Base-by-base conservation (phyloP, 1,140 invertebrate species). In the Hyposmocoma kahamanoa region DNA sequence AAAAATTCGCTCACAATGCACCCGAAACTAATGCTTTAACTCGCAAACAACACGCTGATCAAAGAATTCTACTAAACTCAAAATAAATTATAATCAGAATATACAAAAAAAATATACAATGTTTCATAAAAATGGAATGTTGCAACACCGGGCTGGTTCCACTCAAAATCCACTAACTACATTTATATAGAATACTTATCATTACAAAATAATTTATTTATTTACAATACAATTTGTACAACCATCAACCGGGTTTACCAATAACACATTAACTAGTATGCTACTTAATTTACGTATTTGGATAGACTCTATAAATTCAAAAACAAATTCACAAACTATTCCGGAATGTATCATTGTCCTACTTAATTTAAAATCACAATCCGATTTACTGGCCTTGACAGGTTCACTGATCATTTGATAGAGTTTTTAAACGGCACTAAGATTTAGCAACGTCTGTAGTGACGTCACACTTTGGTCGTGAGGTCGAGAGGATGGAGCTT, bases 401-500 rank as follows among this genome's bases (percentile, higher is more conserved):
- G 59, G 53, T 62, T 59, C 64, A 73, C 66, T 76, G 64, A 56
- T n/a, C 39, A 43, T 53, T 55, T 24, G 58, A 56, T 42, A 59
- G 49, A 41, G 13, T 22, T 41, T 41, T 41, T 22, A 41, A 54
- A 54, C 57, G 62, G 59, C 58, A 62, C 62, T 51, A 62, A 32
- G 24, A 20, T 28, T 28, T 11, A 6, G 47, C n/a, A 50, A 56
- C 46, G 47, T 53, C 45, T 19, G 44, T 39, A 22, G 28, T 51
- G 56, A 50, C 53, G 69, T 87, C 78, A 87, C 50, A 88, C 85
- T 84, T 89, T 89, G 53, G 88, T 89, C 34, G 92, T 93, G 34
- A 93, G 84, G 70, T 94, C 92, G 32, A 94, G 74, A 3, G 92
- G 92, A 54, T 81, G 84, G 32, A 87, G 64, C 53, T 87, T 88